Evolutionary conservation across 2,888 invertebrate species (phyloP).

Genomic region (Notocelia uddmanniana): DNA sequence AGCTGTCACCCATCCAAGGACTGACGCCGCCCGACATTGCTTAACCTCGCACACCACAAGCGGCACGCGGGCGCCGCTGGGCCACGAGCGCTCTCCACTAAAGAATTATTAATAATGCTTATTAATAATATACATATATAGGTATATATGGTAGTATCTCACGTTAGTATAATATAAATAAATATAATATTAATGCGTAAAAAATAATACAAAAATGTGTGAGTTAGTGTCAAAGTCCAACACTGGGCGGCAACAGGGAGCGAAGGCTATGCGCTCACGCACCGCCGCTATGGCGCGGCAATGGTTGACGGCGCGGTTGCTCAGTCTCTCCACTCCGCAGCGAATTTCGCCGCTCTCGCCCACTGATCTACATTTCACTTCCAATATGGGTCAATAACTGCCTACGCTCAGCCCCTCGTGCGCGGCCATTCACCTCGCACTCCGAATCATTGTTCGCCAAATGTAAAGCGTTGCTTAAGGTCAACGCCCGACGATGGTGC

Average conservation of each 20-base stretch:
- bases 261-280: constrained; percentile 13
- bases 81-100: no score
- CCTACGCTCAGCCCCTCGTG: constrained; percentile 84
- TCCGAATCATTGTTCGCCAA: constrained; percentile 86
- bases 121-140: no score
- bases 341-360: constrained; percentile 85
- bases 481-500: constrained; percentile 73
- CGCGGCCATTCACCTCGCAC: constrained; percentile 84
- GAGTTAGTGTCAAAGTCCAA: constrained; percentile 1
- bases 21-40: no score
- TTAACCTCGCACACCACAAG: no score
- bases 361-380: constrained; percentile 87
- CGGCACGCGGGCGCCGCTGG: no score
- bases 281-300: constrained; percentile 48
- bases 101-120: no score
- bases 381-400: constrained; percentile 86
- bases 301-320: constrained; percentile 51
- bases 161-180: no score
- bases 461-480: constrained; percentile 80
- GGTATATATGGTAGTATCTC: no score
- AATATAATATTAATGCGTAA: no score
- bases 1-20: no score
- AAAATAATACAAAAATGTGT: constrained; percentile 4
- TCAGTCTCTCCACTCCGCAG: constrained; percentile 67
- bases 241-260: constrained; percentile 22